phyloP scores from a whole-genome alignment of 2,113 vertebrate genomes.

The Hypomesus transpacificus region DNA sequence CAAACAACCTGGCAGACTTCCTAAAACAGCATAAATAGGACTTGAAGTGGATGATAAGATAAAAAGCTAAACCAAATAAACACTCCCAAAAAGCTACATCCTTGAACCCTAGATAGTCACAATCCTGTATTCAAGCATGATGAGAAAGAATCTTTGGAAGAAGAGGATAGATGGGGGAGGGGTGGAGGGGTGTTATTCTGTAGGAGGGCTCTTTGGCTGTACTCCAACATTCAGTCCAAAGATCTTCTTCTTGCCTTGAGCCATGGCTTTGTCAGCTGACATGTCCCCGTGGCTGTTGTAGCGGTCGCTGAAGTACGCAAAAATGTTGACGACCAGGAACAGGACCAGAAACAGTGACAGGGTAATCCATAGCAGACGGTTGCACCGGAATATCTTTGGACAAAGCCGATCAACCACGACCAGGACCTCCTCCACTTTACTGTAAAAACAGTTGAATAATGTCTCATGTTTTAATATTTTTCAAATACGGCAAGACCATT shows the following conservation, averaged over 20 bases:
- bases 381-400: constrained; percentile 62
- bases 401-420: constrained; percentile 57
- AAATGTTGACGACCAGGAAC: constrained; percentile 68
- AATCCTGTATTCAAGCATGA: constrained; percentile 50
- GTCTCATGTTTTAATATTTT: too few species aligned
- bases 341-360: constrained; percentile 61
- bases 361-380: constrained; percentile 60
- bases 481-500: too few species aligned
- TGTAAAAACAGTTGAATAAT: constrained; percentile 26
- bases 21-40: constrained; percentile 30
- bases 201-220: constrained; percentile 47
- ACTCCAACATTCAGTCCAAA: constrained; percentile 50
- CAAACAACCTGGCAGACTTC: constrained; percentile 30
- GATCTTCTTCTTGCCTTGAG: constrained; percentile 42
- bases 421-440: constrained; percentile 66
- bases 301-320: constrained; percentile 65
- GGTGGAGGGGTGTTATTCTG: constrained; percentile 32
- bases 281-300: constrained; percentile 61
- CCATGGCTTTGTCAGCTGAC: constrained; percentile 41
- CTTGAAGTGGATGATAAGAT: constrained; percentile 24
- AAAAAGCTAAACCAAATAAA: constrained; percentile 11
- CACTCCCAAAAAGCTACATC: constrained; percentile 38
- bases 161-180: not conserved
- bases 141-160: constrained; percentile 16
- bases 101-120: constrained; percentile 20